Base-by-base conservation (phyloP, 2,113 vertebrate genomes). In the Pygoscelis adeliae region DNA sequence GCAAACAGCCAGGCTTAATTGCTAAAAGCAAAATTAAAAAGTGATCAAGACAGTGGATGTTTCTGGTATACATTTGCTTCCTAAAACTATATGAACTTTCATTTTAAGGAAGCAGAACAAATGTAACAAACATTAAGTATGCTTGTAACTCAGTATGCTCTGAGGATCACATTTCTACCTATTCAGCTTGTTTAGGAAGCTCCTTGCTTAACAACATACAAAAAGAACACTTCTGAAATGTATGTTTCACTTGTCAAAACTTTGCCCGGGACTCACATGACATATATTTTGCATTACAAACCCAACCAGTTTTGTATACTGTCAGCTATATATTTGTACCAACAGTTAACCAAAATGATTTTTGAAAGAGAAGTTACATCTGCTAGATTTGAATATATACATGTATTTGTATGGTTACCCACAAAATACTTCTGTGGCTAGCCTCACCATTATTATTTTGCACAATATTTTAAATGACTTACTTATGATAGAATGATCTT, bases 201-300 rank as follows among this genome's bases (percentile, higher is more conserved):
- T 66, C 58, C 84, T 97, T 92, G 36, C 82, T 89, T 82, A 96
- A 94, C 66, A 82, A 65, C 44, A 29, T 13, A 55, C 46, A 55
- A 80, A 96, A 97, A 97, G 73, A 89, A 93, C 83, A 44, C 52
- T 80, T 93, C 96, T 95, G 85, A 97, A 98, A 96, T 36, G 15
- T 38, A 40, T 74, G 30, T 46, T 95, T 96, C 67, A 73, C n/a
- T 89, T 94, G 55, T 66, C 30, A 42, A 74, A 85, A 72, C 83
- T 94, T 93, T 40, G 26, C 80, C 52, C 10, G 50, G 63, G 73
- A 96, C 25, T 49, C 83, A 53, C 40, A 76, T 59, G 55, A 87
- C 87, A 93, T 79, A 44, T 22, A 56, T 84, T 97, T 92, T 96
- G 83, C 87, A 96, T 97, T 92, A 93, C 44, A 55, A 89, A 95